These are phyloP conservation scores for Macrosteles quadrilineatus DNA, from an alignment of 1,140 invertebrate species.

Conservation along the genomic window DNA sequence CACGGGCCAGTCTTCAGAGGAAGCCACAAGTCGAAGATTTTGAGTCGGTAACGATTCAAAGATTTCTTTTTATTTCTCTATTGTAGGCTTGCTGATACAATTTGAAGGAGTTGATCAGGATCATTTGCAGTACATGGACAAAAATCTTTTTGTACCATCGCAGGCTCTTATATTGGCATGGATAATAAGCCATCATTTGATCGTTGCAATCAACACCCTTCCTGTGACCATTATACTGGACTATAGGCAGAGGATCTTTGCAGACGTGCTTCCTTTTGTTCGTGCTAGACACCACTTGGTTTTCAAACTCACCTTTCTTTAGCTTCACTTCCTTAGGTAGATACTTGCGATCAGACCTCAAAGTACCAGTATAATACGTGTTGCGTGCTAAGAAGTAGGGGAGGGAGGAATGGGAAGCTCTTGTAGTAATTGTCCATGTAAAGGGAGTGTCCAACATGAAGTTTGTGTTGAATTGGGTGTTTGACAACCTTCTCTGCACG, in stretches of 20 bases:
- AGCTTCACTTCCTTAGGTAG: too few relatives aligned
- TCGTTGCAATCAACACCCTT: neutral
- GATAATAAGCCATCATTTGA: neutral
- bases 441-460: neutral
- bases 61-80: too few relatives aligned
- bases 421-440: conserved; percentile 3
- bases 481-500: neutral
- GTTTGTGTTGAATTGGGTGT: neutral
- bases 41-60: too few relatives aligned
- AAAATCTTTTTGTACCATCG: conserved; percentile 14
- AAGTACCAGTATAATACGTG: too few relatives aligned
- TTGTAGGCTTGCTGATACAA: too few relatives aligned
- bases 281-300: neutral
- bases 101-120: neutral
- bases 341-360: too few relatives aligned
- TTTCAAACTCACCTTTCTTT: neutral
- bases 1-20: too few relatives aligned
- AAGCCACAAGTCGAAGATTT: too few relatives aligned
- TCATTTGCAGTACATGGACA: conserved; percentile 6
- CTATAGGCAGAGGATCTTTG: neutral
- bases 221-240: neutral
- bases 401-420: too few relatives aligned
- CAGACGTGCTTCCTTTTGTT: too few relatives aligned
- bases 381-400: too few relatives aligned
- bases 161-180: neutral